Evolutionary conservation across 2,113 vertebrate genomes (phyloP).

Genomic region (Tyrannus savana): DNA sequence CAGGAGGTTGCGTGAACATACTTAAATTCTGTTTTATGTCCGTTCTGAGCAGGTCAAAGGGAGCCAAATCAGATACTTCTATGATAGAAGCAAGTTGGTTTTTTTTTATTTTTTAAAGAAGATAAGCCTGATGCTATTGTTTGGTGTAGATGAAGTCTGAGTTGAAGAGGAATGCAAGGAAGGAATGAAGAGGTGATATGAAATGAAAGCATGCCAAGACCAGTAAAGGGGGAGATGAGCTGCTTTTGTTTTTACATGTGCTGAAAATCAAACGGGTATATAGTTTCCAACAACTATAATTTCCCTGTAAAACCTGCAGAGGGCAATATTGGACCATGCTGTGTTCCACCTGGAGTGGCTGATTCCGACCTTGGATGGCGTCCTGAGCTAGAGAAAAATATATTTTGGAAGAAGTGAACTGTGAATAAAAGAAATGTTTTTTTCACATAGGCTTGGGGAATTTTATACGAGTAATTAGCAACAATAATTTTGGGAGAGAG

Average conservation of each 20-base stretch:
- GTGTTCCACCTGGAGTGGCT: rapidly evolving
- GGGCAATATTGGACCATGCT: constrained; percentile 20
- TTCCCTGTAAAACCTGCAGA: neutral
- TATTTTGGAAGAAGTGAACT: neutral
- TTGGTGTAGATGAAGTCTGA: neutral
- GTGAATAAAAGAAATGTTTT: neutral
- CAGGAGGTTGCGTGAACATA: neutral
- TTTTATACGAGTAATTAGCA: neutral
- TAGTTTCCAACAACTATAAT: neutral
- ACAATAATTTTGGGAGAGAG: neutral
- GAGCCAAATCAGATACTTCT: neutral
- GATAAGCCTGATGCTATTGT: neutral
- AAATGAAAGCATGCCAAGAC: neutral
- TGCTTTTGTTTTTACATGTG: neutral
- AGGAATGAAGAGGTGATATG: neutral
- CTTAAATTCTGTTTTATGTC: neutral
- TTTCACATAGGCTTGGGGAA: neutral
- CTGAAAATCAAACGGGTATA: neutral
- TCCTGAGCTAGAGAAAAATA: neutral
- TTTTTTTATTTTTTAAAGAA: neutral
- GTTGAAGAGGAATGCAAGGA: neutral
- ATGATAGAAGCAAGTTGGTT: neutral
- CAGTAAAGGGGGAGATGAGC: neutral
- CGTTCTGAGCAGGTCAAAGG: neutral
- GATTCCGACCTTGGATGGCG: neutral